Evolutionary conservation across 2,888 invertebrate genomes (phyloP).

Genomic region (Ophion obscuratus): DNA sequence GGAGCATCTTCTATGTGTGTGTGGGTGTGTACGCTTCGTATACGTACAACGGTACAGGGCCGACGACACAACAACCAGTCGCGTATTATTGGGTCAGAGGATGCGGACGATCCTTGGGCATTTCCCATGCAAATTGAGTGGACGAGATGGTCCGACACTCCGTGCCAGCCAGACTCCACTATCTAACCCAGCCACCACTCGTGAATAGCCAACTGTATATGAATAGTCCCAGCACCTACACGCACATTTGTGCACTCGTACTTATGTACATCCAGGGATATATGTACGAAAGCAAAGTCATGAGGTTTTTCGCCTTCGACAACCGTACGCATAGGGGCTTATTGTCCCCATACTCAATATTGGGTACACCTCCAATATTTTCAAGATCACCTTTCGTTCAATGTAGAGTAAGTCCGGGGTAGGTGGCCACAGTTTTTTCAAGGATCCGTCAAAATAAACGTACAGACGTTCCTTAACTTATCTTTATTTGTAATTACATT

Average conservation of each 20-base stretch:
- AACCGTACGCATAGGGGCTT: neutral
- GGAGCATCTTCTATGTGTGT: slow-evolving; percentile 21
- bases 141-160: slow-evolving; percentile 62
- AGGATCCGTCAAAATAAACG: too few species aligned
- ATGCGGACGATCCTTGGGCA: slow-evolving; percentile 70
- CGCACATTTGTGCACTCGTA: neutral
- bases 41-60: slow-evolving; percentile 25
- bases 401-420: neutral
- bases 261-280: neutral
- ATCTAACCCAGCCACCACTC: slow-evolving; percentile 41
- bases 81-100: slow-evolving; percentile 74
- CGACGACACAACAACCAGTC: slow-evolving; percentile 51
- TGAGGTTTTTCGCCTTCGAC: neutral
- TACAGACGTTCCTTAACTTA: too few species aligned
- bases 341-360: neutral
- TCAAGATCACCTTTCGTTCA: neutral
- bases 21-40: neutral
- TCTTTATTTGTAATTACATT: too few species aligned
- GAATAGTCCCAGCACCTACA: neutral
- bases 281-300: neutral
- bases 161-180: slow-evolving; percentile 56
- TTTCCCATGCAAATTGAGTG: slow-evolving; percentile 77
- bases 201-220: slow-evolving; percentile 14
- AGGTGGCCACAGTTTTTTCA: too few species aligned
- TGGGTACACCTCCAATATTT: neutral